Percentiles rank a stretch among this genome's conserved stretches.
Conservation (phyloP, 2,797 vertebrate genomes). For the Tenualosa thibaudeaui region DNA sequence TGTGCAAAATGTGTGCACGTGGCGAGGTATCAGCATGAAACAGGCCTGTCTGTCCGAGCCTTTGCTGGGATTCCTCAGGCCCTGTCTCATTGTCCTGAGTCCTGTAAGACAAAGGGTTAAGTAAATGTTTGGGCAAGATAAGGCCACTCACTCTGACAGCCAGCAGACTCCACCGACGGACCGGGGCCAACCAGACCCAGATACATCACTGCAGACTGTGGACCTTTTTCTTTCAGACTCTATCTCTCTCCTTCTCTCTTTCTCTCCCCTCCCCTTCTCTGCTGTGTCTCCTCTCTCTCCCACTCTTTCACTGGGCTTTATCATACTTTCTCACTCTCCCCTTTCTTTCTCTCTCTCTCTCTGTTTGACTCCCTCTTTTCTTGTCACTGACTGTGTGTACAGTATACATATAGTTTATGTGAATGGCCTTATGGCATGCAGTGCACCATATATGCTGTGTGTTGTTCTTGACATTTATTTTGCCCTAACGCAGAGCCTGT, state of each 20-base stretch:
- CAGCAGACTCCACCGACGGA: conserved; percentile 76
- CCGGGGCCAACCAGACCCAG: conserved; percentile 72
- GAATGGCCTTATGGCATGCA: not conserved
- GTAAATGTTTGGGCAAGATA: conserved; percentile 86
- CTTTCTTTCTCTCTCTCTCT: conserved; percentile 17
- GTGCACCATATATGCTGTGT: not conserved
- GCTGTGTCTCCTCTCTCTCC: conserved; percentile 28
- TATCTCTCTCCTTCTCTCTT: conserved; percentile 24
- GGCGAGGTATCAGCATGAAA: conserved; percentile 45
- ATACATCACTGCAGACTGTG: conserved; percentile 69
- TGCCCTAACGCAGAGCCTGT: not conserved
- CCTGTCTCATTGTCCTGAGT: conserved; percentile 74
- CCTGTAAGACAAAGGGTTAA: conserved; percentile 87
- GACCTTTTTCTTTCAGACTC: not conserved
- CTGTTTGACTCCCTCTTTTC: not conserved
- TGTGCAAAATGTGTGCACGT: not conserved
- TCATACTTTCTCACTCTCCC: conserved; percentile 20
- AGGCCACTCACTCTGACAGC: conserved; percentile 82
- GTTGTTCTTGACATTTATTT: not conserved
- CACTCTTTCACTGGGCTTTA: conserved; percentile 25
- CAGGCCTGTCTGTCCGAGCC: conserved; percentile 42
- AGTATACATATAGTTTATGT: not conserved
- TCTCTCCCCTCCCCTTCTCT: not conserved
- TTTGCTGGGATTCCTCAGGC: conserved; percentile 65
- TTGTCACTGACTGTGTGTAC: conserved; percentile 4